Percentiles rank a stretch among this genome's conserved stretches.
These are phyloP conservation scores for Spodoptera litura DNA, from an alignment of 1,140 invertebrate species.

Conservation along the genomic window DNA sequence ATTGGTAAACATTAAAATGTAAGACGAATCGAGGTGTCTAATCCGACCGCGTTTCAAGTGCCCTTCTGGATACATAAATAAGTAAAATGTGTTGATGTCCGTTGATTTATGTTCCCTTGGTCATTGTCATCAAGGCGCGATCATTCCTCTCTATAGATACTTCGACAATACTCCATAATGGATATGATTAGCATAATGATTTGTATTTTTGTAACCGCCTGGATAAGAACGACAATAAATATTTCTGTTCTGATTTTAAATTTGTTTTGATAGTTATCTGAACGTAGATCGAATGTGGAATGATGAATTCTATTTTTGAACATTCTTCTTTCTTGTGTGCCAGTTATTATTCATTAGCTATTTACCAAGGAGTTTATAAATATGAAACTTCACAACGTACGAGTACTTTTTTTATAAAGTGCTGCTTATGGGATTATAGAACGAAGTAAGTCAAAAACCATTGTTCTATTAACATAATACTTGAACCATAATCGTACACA, in stretches of 20 bases:
- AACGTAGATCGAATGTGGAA: background rate
- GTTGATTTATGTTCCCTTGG: constrained; percentile 64
- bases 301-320: constrained; percentile 19
- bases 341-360: background rate
- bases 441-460: background rate
- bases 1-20: constrained; percentile 65
- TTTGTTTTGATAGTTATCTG: constrained; percentile 22
- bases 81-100: constrained; percentile 69
- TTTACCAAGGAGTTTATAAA: background rate
- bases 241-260: constrained; percentile 12
- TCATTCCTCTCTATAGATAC: constrained; percentile 43
- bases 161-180: constrained; percentile 26
- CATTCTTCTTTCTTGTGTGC: background rate
- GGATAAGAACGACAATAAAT: background rate
- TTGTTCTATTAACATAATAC: constrained; percentile 1
- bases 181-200: constrained; percentile 61
- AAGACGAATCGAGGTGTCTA: constrained; percentile 62
- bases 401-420: background rate
- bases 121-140: constrained; percentile 8
- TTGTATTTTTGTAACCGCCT: constrained; percentile 13
- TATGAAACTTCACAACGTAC: no score
- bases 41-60: constrained; percentile 75
- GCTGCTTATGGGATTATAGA: no score
- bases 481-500: constrained; percentile 6
- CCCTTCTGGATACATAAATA: constrained; percentile 52